A percentile compares a stretch with the other conserved stretches of the same genome.
Conservation (phyloP, 2,888 invertebrate genomes). For the Brachypterus glaber region DNA sequence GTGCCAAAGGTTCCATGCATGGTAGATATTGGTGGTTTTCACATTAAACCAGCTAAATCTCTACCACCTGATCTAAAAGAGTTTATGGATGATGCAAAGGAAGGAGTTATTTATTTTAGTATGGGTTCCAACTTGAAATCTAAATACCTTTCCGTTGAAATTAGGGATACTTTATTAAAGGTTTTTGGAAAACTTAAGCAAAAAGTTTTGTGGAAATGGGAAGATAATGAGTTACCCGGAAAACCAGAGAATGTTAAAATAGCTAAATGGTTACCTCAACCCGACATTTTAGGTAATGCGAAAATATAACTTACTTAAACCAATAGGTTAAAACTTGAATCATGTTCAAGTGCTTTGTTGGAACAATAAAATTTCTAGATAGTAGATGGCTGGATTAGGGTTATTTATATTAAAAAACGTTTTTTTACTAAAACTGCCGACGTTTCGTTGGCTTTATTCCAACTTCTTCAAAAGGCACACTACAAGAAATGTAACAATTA, state of each 20-base stretch:
- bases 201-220: conserved; percentile 46
- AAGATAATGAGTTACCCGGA: conserved; percentile 33
- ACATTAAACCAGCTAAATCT: conserved; percentile 30
- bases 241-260: conserved; percentile 27
- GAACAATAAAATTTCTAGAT: too few relatives aligned
- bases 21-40: conserved; percentile 49
- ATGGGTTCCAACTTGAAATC: conserved; percentile 52
- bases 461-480: too few relatives aligned
- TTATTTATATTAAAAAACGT: too few relatives aligned
- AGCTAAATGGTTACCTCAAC: conserved; percentile 16
- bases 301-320: too few relatives aligned
- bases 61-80: conserved; percentile 42
- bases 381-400: too few relatives aligned
- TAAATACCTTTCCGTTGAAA: conserved; percentile 45
- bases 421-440: too few relatives aligned
- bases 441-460: too few relatives aligned
- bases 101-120: conserved; percentile 50
- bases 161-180: conserved; percentile 45
- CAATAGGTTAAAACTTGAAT: too few relatives aligned
- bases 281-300: conserved; percentile 14
- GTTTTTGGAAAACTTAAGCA: conserved; percentile 50
- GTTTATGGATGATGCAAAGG: conserved; percentile 43
- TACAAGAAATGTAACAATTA: too few relatives aligned
- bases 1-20: conserved; percentile 46
- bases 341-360: too few relatives aligned